These are phyloP conservation scores for Pangasianodon hypophthalmus DNA, from an alignment of 2,113 vertebrate species.

Conservation along the genomic window DNA sequence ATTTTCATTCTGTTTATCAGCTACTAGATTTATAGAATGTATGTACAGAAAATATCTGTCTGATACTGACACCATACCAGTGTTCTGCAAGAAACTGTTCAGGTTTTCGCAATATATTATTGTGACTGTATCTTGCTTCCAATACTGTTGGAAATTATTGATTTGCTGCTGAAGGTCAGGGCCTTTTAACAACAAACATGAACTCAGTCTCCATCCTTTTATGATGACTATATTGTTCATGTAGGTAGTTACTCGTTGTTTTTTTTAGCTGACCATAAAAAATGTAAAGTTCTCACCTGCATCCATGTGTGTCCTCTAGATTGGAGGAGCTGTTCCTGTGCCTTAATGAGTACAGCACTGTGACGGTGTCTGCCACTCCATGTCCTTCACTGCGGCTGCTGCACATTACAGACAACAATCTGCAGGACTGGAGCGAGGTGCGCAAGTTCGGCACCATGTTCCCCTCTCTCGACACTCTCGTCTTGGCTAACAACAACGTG, in stretches of 20 bases:
- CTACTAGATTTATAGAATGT: too few relatives aligned
- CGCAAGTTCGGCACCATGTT: slow-evolving; percentile 94
- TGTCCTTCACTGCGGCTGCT: slow-evolving; percentile 91
- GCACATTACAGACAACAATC: slow-evolving; percentile 96
- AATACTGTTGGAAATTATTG: background rate
- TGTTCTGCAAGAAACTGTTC: background rate
- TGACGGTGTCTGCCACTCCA: slow-evolving; percentile 83
- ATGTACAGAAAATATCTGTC: background rate
- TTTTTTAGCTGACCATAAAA: background rate
- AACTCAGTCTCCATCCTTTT: background rate
- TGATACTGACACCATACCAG: background rate
- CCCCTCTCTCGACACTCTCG: slow-evolving; percentile 87
- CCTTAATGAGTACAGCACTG: slow-evolving; percentile 95
- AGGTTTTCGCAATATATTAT: background rate
- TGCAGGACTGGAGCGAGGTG: slow-evolving; percentile 94
- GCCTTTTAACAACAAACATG: background rate
- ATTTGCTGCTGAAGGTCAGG: background rate
- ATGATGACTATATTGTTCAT: background rate
- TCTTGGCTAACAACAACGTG: slow-evolving; percentile 95
- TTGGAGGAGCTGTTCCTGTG: slow-evolving; percentile 98
- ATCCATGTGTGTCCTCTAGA: slow-evolving; percentile 69
- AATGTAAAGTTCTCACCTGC: background rate
- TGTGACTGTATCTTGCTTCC: background rate
- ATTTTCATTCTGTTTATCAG: too few relatives aligned
- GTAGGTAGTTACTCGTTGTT: background rate